Percentiles rank a stretch among this genome's conserved stretches.
Conservation (phyloP, 2,888 invertebrate species). For the Colletes collaris region DNA sequence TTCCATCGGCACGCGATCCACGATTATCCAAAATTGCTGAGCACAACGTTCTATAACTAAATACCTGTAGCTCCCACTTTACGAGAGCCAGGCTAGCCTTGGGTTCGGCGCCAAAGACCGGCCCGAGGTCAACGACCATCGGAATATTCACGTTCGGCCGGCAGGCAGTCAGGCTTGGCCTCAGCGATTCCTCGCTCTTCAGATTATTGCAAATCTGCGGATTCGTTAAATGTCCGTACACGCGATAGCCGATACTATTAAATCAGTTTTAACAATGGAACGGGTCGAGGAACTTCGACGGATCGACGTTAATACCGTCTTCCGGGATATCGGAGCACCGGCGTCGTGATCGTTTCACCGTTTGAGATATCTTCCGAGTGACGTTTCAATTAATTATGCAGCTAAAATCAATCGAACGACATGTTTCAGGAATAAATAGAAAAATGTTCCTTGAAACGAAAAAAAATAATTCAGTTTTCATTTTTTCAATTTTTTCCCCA, state of each 20-base stretch:
- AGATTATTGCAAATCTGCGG: slow-evolving; percentile 63
- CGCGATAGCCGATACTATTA: slow-evolving; percentile 12
- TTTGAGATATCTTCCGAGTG: neutral
- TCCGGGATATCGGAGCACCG: slow-evolving; percentile 33
- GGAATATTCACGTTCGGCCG: slow-evolving; percentile 80
- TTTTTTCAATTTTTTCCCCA: too few relatives aligned
- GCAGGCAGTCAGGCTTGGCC: slow-evolving; percentile 69
- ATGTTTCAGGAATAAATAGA: too few relatives aligned
- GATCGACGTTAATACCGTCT: slow-evolving; percentile 13
- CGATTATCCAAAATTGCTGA: slow-evolving; percentile 48
- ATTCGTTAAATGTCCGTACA: slow-evolving; percentile 45
- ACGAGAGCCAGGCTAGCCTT: slow-evolving; percentile 68
- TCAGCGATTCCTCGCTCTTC: slow-evolving; percentile 61
- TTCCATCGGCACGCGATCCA: slow-evolving; percentile 16
- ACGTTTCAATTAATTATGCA: slow-evolving; percentile 2
- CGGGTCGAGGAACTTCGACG: neutral
- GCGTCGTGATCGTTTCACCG: neutral
- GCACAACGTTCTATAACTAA: slow-evolving; percentile 59
- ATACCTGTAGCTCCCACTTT: slow-evolving; percentile 61
- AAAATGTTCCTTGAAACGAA: too few relatives aligned
- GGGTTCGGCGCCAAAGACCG: slow-evolving; percentile 79
- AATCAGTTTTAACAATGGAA: slow-evolving; percentile 37
- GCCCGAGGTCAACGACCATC: slow-evolving; percentile 80
- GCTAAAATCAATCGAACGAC: too few relatives aligned
- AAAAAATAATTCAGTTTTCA: too few relatives aligned